A percentile compares a stretch with the other conserved stretches of the same genome.
phyloP scores from a whole-genome alignment of 92 coral and sea anemone genomes.

The Palythoa grandis region DNA sequence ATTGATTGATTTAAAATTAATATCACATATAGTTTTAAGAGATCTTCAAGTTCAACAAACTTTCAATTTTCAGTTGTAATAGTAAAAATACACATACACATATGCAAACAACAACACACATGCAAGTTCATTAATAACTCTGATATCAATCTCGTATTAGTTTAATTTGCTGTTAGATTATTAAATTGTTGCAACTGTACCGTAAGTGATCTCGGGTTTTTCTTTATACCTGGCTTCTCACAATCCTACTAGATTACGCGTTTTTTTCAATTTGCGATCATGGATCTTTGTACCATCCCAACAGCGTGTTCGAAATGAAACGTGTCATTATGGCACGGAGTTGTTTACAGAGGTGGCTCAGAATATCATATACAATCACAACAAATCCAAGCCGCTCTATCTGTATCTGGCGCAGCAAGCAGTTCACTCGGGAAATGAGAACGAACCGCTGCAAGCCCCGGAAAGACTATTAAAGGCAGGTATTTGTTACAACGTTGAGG shows the following conservation, averaged over 20 bases:
- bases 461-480: slow-evolving; percentile 73
- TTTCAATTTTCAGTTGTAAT: too few species aligned
- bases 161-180: too few species aligned
- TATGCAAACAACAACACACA: too few species aligned
- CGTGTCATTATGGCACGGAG: slow-evolving; percentile 93
- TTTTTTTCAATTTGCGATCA: background rate
- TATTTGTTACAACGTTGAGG: background rate
- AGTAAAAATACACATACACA: too few species aligned
- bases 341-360: slow-evolving; percentile 83
- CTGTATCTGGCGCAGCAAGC: slow-evolving; percentile 96
- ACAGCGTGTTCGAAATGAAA: slow-evolving; percentile 82
- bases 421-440: slow-evolving; percentile 87
- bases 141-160: too few species aligned
- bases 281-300: background rate
- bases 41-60: too few species aligned
- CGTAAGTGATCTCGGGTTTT: too few species aligned
- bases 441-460: slow-evolving; percentile 91
- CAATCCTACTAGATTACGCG: background rate
- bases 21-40: too few species aligned
- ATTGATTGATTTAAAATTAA: too few species aligned
- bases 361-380: slow-evolving; percentile 79
- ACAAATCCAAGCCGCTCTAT: slow-evolving; percentile 84
- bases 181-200: too few species aligned
- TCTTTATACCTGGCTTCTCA: too few species aligned
- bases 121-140: too few species aligned